Base-by-base conservation (phyloP, 2,113 vertebrate species). In the Trichechus manatus region DNA sequence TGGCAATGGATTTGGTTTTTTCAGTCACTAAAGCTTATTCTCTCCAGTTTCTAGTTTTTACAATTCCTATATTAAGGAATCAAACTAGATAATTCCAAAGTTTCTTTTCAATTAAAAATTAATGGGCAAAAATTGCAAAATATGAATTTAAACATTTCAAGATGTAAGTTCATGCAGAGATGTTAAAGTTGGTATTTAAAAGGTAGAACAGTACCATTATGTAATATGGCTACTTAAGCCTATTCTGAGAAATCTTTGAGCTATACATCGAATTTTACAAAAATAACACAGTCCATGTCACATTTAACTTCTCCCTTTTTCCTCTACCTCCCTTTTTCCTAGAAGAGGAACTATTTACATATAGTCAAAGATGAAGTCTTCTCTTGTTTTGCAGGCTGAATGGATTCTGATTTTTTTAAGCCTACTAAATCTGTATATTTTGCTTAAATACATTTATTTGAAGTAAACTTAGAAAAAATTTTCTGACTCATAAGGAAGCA, bases 401-500 rank as follows among this genome's bases (percentile, higher is more conserved):
- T 61, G 10, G 13, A 59, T 72, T 90, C 66, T 96, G 42, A 92
- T 82, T 83, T 77, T 83, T 74, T 59, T 78, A 44, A 89, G 77
- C 5, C 79, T 25, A 53, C 74, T 95, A 87, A 91, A 81, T 97
- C 29, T 68, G 68, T 42, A 2, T 64, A 6, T 85, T 97, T 97
- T 96, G 42, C 42, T 94, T 97, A 95, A 72, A 87, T 23, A 72
- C 50, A 8, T 81, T 96, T 82, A 96, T 96, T 74, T 93, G 19
- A 96, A 97, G 56, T 14, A 96, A 98, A 97, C 56, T 29, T 25
- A 22, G 93, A 97, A 96, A 89, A 74, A 94, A 84, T 33, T 87
- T 39, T 33, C 50, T 95, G 31, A 93, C 56, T 91, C 56, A 66
- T 10, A 85, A 1, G 56, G 9, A 91, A 9, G 94, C 59, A 96